Base-by-base conservation (phyloP, 1,140 invertebrate species). In the Ectropis grisescens region DNA sequence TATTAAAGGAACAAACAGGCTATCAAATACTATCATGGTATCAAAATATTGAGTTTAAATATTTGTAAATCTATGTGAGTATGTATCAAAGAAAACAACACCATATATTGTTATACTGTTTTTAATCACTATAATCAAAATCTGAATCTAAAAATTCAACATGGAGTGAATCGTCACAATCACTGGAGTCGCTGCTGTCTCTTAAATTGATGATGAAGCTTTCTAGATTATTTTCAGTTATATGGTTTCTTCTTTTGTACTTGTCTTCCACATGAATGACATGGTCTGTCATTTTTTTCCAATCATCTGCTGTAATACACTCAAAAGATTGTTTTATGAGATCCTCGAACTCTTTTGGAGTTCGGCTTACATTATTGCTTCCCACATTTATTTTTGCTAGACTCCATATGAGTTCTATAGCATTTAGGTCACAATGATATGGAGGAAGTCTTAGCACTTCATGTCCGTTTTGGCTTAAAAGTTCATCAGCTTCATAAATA, bases 391-490 rank as follows among this genome's bases (percentile, higher is more conserved):
- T 47, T 41, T 14, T 36, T 34, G 16, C 15, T 15, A 47, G 15
- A 41, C 38, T 41, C 37, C 31, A 47, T 13, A 47, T 41, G 13
- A 37, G 11, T 19, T 41, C 13, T n/a, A 46, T 37, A 12, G 37
- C 11, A 13, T 46, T 41, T 8, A 46, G 22, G n/a, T 46, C 43
- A 22, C 33, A 41, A 23, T 30, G 27, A 12, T 44, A 30, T 9
- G 30, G 29, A n/a, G 34, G 34, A 15, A 37, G 29, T 33, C 30
- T 43, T 14, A 31, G n/a, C 11, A 37, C 40, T 11, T 37, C 25
- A 16, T 29, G 34, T 11, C 29, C 29, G 13, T 42, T 22, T 2
- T 13, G 14, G 19, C 28, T 23, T 15, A 42, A 26, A 5, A 42
- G 13, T 26, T 32, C n/a, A 28, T 39, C 29, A 13, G 27, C 27